Conservation (phyloP, 2,888 invertebrate genomes). For the Caenorhabditis macrosperma region DNA sequence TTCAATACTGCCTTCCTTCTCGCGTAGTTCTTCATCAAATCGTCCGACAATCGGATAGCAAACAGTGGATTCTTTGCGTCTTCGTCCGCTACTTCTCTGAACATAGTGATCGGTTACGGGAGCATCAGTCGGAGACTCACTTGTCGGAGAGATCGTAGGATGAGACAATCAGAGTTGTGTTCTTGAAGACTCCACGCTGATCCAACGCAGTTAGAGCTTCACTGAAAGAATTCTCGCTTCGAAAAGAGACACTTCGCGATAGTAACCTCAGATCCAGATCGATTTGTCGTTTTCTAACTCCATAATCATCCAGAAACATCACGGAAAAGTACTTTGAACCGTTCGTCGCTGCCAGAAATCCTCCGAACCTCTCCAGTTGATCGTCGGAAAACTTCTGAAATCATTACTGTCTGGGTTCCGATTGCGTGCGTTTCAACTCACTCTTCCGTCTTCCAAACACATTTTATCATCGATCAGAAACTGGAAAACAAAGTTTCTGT, state of each 20-base stretch:
- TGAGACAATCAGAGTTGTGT: conserved; percentile 24
- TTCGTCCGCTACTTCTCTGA: conserved; percentile 17
- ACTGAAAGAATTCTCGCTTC: conserved; percentile 9
- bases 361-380: conserved; percentile 22
- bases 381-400: conserved; percentile 34
- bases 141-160: conserved; percentile 25
- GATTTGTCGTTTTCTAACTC: conserved; percentile 12
- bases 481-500: conserved; percentile 38
- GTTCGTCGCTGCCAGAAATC: conserved; percentile 10
- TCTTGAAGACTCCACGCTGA: conserved; percentile 18
- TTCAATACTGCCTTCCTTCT: not conserved
- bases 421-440: not conserved
- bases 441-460: conserved; percentile 42
- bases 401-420: not conserved
- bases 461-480: conserved; percentile 31
- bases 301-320: conserved; percentile 33
- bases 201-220: conserved; percentile 1
- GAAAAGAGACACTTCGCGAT: not conserved
- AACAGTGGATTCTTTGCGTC: conserved; percentile 38
- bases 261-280: conserved; percentile 30
- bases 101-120: not conserved
- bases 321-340: conserved; percentile 34
- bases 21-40: conserved; percentile 1
- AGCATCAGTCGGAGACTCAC: not conserved
- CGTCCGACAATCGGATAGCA: conserved; percentile 20